A percentile compares a stretch with the other conserved stretches of the same genome.
Evolutionary conservation across 2,888 invertebrate genomes (phyloP).

Genomic region (Ephialtes manifestator): DNA sequence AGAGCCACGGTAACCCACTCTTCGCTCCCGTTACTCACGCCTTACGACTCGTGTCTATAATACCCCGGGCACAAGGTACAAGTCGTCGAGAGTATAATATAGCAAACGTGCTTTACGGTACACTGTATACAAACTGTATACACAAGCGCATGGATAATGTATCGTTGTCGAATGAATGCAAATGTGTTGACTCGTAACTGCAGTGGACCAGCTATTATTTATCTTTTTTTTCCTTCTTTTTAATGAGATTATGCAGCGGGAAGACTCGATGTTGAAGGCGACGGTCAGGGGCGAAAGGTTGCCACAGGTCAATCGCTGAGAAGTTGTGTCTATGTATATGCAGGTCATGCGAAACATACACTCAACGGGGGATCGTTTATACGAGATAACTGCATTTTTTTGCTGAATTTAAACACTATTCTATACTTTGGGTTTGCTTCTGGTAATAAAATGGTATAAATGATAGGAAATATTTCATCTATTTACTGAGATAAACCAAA

Average conservation of each 20-base stretch:
- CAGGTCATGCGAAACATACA: not conserved
- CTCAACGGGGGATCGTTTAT: too few species aligned
- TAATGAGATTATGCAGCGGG: not conserved
- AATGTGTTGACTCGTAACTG: not conserved
- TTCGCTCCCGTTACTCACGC: slow-evolving; percentile 73
- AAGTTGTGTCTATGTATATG: not conserved
- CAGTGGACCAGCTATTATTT: not conserved
- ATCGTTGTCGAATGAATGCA: slow-evolving; percentile 1
- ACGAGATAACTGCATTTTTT: too few species aligned
- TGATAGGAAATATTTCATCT: not conserved
- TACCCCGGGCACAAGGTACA: slow-evolving; percentile 2
- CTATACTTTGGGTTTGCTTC: not conserved
- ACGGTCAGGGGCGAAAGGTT: slow-evolving; percentile 37
- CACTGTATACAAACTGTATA: slow-evolving; percentile 1
- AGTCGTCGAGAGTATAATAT: slow-evolving; percentile 10
- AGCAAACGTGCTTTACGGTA: slow-evolving; percentile 35
- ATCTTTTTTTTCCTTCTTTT: not conserved
- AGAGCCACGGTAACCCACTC: slow-evolving; percentile 74
- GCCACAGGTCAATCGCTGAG: not conserved
- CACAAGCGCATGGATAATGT: slow-evolving; percentile 1
- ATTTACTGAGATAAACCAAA: not conserved
- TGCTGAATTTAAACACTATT: not conserved
- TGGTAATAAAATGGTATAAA: not conserved
- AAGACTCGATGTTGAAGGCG: not conserved
- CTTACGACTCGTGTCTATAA: slow-evolving; percentile 49